Evolutionary conservation across 2,888 invertebrate species (phyloP).

Genomic region (Netelia virgata): DNA sequence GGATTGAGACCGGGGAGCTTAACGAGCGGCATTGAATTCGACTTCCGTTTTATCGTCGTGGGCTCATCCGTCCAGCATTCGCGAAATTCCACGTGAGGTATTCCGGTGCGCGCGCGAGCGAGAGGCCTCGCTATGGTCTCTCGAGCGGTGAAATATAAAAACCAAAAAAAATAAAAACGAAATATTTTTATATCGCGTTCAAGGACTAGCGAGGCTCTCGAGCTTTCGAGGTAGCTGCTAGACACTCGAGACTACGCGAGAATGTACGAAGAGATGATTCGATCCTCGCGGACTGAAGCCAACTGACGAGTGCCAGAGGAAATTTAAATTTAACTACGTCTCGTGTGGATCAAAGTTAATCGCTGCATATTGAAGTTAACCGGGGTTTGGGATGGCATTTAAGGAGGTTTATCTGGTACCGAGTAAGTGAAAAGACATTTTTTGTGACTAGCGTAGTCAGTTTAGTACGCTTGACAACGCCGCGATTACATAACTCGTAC

Average conservation of each 20-base stretch:
- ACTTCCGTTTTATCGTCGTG: constrained; percentile 67
- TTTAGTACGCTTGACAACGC: no score
- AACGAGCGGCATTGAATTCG: constrained; percentile 70
- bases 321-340: constrained; percentile 59
- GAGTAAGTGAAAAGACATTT: no score
- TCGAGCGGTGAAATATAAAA: constrained; percentile 30
- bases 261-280: constrained; percentile 58
- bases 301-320: constrained; percentile 59
- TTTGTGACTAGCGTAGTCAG: no score
- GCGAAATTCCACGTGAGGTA: constrained; percentile 44
- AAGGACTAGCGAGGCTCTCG: constrained; percentile 37
- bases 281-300: constrained; percentile 35
- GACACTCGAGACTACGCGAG: constrained; percentile 57
- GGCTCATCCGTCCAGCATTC: constrained; percentile 29
- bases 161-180: constrained; percentile 34
- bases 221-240: constrained; percentile 22
- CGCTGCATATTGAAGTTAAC: background rate
- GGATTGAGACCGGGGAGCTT: constrained; percentile 43
- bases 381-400: background rate
- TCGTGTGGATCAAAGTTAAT: constrained; percentile 50
- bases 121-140: constrained; percentile 32
- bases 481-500: no score
- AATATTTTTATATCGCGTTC: constrained; percentile 35
- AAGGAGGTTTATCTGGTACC: no score
- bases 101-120: constrained; percentile 27